These are phyloP conservation scores for Rousettus madagascariensis DNA, from an alignment of 2,797 vertebrate species.

Conservation along the genomic window DNA sequence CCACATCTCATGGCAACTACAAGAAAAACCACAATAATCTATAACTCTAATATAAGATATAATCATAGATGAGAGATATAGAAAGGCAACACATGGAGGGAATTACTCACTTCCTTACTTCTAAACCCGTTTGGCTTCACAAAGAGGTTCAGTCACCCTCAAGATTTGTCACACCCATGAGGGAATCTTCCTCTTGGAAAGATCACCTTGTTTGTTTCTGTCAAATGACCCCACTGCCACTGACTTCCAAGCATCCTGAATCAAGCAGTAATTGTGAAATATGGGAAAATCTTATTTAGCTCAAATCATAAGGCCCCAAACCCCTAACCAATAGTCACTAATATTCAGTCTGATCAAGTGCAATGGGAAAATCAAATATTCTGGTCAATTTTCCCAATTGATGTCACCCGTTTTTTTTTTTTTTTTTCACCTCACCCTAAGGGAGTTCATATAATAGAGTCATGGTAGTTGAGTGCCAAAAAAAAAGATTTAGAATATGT, in stretches of 20 bases:
- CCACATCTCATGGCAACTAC: neutral
- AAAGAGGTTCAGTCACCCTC: neutral
- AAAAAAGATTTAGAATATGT: neutral
- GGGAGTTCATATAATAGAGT: neutral
- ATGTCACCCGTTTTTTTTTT: neutral
- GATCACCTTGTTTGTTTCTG: conserved; percentile 4
- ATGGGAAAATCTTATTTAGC: neutral
- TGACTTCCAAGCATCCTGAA: conserved; percentile 27
- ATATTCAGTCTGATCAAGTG: neutral
- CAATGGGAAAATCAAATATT: neutral
- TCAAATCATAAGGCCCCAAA: conserved; percentile 11
- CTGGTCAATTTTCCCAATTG: neutral
- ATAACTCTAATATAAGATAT: neutral
- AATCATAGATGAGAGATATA: neutral
- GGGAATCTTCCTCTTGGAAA: conserved; percentile 18
- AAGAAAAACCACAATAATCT: conserved; percentile 2
- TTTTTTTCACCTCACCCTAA: neutral
- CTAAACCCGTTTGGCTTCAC: conserved; percentile 26
- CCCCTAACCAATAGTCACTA: neutral
- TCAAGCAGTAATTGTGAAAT: conserved; percentile 55
- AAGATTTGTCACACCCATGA: neutral
- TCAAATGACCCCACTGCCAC: neutral
- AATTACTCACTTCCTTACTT: conserved; percentile 55
- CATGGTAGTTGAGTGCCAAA: neutral
- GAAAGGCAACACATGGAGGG: neutral